Base-by-base conservation (phyloP, 1,140 invertebrate genomes). In the Solenopsis fugax region DNA sequence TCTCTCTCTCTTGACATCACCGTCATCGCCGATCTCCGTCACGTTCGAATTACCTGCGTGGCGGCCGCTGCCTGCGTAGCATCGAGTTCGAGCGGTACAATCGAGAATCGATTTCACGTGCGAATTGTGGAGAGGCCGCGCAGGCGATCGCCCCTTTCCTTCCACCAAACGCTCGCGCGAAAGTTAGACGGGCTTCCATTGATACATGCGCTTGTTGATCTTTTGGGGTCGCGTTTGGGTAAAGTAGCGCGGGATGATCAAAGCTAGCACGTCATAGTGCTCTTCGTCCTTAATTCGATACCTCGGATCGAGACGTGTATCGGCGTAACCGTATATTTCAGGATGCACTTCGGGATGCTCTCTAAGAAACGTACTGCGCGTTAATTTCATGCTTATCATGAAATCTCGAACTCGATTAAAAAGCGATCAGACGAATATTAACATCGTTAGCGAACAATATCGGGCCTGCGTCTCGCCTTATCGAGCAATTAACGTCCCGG, bases 41-140 rank as follows among this genome's bases (percentile, higher is more conserved):
- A 92, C 91, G 88, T 92, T 87, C 89, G 90, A 93, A 93, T 93
- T 92, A 93, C 87, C 91, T 88, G 92, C 89, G 88, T 91, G 90
- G 85, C 84, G 90, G 84, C 82, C 82, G 88, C 76, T n/a, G 67
- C 85, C 91, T 88, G 92, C 87, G 88, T 90, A 81, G 80, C 84
- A 89, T 89, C 86, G 82, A 87, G 73, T 78, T 58, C 85, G 86
- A 41, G 62, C 76, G 34, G 86, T 73, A 87, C 89, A 80, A 88
- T 89, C 78, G 60, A 75, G 52, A 80, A 92, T 92, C 93, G 92
- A 93, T 93, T 91, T 82, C 88, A 54, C 89, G 86, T 92, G 90
- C 91, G 87, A 91, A 86, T 85, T 85, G 88, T 37, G 12, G 16
- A 62, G 62, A n/a, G 54, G 48, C 29, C 45, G 60, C 60, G 34